Conservation (phyloP, 2,888 invertebrate genomes). For the Cephus runcator region DNA sequence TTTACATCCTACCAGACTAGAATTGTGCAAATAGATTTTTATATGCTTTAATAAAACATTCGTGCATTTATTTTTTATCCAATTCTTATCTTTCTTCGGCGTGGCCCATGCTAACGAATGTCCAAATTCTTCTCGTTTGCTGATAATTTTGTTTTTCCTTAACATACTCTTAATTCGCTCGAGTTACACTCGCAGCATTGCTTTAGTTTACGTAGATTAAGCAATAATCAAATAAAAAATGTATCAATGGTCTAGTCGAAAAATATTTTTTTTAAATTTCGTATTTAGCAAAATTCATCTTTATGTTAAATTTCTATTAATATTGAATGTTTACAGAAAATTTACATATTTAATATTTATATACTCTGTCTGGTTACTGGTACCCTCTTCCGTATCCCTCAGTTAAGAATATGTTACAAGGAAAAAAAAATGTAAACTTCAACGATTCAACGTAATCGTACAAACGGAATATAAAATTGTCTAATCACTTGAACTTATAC, state of each 20-base stretch:
- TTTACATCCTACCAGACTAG: conserved; percentile 12
- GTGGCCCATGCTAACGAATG: background rate
- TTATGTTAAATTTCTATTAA: background rate
- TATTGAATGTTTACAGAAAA: background rate
- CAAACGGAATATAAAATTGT: background rate
- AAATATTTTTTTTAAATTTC: background rate
- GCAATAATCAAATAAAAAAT: background rate
- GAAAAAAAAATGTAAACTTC: background rate
- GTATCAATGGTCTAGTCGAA: background rate
- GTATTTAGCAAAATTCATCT: background rate
- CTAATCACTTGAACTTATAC: background rate
- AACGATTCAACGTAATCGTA: background rate
- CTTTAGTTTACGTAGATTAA: background rate
- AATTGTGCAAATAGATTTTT: conserved; percentile 13
- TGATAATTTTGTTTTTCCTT: background rate
- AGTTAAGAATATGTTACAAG: too few relatives aligned
- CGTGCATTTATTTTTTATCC: background rate
- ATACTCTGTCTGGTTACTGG: background rate
- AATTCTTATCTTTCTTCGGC: background rate
- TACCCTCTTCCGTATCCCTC: background rate
- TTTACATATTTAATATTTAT: background rate
- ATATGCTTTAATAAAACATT: background rate
- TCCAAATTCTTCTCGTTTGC: background rate
- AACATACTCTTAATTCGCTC: background rate
- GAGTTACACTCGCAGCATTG: background rate